phyloP scores from a whole-genome alignment of 1,140 invertebrate genomes.

The Procambarus clarkii region DNA sequence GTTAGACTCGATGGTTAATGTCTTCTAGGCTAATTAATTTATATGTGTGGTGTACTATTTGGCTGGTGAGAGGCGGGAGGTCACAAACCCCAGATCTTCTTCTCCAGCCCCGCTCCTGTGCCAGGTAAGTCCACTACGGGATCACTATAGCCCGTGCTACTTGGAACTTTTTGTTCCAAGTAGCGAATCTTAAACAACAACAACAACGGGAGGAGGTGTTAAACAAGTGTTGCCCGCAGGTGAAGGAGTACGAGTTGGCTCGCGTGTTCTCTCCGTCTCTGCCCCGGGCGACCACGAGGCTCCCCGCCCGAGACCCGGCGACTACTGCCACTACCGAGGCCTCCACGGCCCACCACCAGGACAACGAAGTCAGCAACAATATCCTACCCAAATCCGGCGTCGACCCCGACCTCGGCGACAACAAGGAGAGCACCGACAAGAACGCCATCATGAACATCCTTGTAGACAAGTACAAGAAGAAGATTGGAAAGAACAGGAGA shows the following conservation, averaged over 20 bases:
- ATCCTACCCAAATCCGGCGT: constrained; percentile 19
- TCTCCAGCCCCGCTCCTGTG: too few species aligned
- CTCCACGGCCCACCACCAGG: neutral
- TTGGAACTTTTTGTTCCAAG: too few species aligned
- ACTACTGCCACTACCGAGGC: neutral
- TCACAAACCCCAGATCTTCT: too few species aligned
- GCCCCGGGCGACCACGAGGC: neutral
- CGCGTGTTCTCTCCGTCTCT: constrained; percentile 15
- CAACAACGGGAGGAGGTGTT: too few species aligned
- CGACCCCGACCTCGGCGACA: constrained; percentile 2
- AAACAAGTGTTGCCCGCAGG: neutral
- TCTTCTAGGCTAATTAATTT: neutral
- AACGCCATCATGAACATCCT: constrained; percentile 52
- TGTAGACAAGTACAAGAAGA: constrained; percentile 68
- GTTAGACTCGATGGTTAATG: too few species aligned
- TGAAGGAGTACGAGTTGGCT: constrained; percentile 38
- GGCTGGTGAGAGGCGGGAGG: too few species aligned
- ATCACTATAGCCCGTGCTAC: too few species aligned
- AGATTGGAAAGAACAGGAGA: constrained; percentile 62
- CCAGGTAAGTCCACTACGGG: too few species aligned
- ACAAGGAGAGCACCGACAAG: neutral
- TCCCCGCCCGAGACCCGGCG: neutral
- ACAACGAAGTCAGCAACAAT: constrained; percentile 49
- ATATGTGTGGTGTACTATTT: too few species aligned
- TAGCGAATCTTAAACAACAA: too few species aligned